Evolutionary conservation across 2,113 vertebrate genomes (phyloP), one percentile per base, ranked within the genome.

Genomic region (Oxyura jamaicensis): DNA sequence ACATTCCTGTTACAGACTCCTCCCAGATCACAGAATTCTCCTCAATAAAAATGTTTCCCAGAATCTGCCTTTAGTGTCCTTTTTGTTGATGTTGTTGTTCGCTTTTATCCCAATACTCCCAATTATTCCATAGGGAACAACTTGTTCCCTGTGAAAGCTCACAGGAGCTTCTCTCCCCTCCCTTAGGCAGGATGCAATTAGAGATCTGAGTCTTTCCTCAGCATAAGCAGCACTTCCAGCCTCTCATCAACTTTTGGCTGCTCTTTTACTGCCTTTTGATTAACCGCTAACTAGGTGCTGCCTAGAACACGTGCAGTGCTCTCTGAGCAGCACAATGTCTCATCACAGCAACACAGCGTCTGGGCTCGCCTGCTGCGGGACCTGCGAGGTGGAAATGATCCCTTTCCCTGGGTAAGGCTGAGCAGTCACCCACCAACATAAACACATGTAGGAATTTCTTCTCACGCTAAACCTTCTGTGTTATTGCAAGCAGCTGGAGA

Each of bases 281-380:
- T 44, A 20, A 13, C 5, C 48, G 41, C 33, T 10, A 31, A 35
- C 53, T 29, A 2, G 46, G 41, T 83, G 62, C 73, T 68, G 68
- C 15, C 33, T 13, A 13, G 36, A 42, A 52, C 0, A 10, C 39
- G 31, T 22, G 9, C 18, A 15, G 66, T 13, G 8, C 44, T 23
- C 41, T 58, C 63, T 0, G 3, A 81, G 59, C 13, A 68, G 66
- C 63, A 65, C 81, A 18, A 16, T 5, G 25, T 20, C 82, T 56
- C 55, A 44, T 52, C 52, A 62, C 69, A 42, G 55, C 33, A 19
- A 26, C 15, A 13, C n/a, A 1, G 15, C 0, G 0, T 36, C 66
- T 56, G 35, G 73, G 26, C 67, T 42, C 19, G 22, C 19, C 50
- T 44, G 3, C 17, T 9, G 46, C 0, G 5, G 62, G 74, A 52